Evolutionary conservation across 2,797 vertebrate species (phyloP), one percentile per base, ranked within the genome.

Genomic region (Mormyrus proboscirostris): DNA sequence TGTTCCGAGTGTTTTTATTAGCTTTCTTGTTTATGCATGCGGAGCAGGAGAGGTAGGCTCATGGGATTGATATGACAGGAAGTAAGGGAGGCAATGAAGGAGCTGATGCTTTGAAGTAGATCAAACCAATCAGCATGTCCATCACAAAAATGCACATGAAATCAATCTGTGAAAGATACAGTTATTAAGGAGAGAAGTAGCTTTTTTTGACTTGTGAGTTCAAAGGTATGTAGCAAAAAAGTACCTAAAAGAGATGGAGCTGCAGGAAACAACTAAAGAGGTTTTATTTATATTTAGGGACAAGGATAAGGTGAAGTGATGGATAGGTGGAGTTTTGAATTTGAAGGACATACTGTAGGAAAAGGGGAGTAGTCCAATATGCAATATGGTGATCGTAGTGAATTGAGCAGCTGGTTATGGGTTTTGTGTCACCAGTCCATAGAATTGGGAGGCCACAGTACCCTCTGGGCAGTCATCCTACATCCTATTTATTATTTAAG

Each of bases 21-120:
- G 10, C 88, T 91, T 90, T 91, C 85, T 89, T 91, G 87, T 91
- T 88, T 89, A 91, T 86, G 87, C 87, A 90, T 53, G 12, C 38
- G 38, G 9, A 89, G 88, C 41, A 76, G 84, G 90, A 88, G 84
- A 47, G 44, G 88, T 86, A 49, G 38, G 69, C 90, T 25, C 50
- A 55, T 65, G 41, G 88, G 89, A 88, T 88, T 88, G 87, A 90
- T 90, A 89, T 91, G 89, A 89, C 69, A 84, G 19, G 85, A 88
- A 87, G 89, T 89, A 88, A 90, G 88, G 88, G 88, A 88, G 62
- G 88, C 47, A 57, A 59, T 57, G 86, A 51, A 73, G 79, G 7
- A 90, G 51, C 33, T 38, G 33, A 57, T 76, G 19, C 90, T 92
- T 92, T 91, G 90, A 92, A 88, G 90, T 87, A 69, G 85, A 86